Evolutionary conservation across 1,140 invertebrate genomes (phyloP).

Genomic region (Portunus trituberculatus): DNA sequence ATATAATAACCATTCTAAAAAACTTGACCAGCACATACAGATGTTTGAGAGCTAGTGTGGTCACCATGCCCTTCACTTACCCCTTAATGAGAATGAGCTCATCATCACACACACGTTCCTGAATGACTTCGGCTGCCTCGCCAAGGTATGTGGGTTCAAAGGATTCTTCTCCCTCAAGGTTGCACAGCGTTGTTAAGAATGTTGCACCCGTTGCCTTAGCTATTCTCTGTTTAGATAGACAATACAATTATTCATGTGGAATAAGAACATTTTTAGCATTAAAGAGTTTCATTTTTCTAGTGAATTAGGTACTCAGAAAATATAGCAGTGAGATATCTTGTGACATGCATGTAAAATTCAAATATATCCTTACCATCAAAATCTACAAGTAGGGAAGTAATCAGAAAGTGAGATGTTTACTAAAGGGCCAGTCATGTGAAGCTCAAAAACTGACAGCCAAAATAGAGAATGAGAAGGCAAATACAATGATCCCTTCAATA

Average conservation of each 20-base stretch:
- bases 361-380: too few species aligned
- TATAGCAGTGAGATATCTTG: too few species aligned
- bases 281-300: too few species aligned
- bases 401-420: too few species aligned
- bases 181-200: conserved; percentile 95
- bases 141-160: conserved; percentile 96
- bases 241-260: background rate
- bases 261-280: too few species aligned
- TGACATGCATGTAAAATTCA: too few species aligned
- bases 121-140: conserved; percentile 97
- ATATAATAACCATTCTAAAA: conserved; percentile 42
- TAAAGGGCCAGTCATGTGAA: too few species aligned
- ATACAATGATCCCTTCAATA: too few species aligned
- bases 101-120: conserved; percentile 98
- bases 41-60: background rate
- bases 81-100: conserved; percentile 98
- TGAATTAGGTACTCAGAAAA: too few species aligned
- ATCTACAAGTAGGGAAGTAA: too few species aligned
- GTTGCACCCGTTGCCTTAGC: conserved; percentile 99
- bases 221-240: conserved; percentile 85
- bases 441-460: too few species aligned
- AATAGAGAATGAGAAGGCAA: too few species aligned
- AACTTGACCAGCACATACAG: background rate
- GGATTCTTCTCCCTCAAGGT: conserved; percentile 97
- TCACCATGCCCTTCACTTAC: conserved; percentile 81